Conservation (phyloP, 2,888 invertebrate genomes). For the Agrotis exclamationis region DNA sequence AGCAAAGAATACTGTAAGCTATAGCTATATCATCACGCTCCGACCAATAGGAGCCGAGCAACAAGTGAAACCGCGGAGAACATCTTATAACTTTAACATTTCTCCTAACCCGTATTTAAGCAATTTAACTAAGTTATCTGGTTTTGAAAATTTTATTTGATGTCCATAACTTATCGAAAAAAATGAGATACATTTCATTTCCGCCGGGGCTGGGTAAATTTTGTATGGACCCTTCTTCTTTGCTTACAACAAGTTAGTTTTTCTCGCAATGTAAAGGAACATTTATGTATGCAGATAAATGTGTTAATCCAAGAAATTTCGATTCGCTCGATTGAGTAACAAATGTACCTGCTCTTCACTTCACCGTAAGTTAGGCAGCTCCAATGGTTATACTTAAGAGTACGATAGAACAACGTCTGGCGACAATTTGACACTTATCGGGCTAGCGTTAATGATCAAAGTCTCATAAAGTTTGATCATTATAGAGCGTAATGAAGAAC, state of each 20-base stretch:
- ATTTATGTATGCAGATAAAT: neutral
- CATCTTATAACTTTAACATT: no score
- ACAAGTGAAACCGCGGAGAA: no score
- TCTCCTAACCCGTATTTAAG: no score
- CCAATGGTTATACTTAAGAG: neutral
- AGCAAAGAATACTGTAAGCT: no score
- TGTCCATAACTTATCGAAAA: no score
- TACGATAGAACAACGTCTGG: constrained; percentile 2
- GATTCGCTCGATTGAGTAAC: neutral
- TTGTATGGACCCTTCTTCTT: no score
- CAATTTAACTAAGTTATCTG: no score
- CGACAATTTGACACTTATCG: constrained; percentile 18
- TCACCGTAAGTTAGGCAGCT: neutral
- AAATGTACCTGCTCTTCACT: neutral
- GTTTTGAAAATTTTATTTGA: no score
- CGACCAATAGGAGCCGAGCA: no score
- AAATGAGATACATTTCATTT: no score
- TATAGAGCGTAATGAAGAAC: constrained; percentile 46
- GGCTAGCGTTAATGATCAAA: constrained; percentile 23
- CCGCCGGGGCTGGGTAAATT: no score
- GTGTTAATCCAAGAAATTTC: neutral
- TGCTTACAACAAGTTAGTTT: constrained; percentile 5
- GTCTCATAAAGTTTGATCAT: constrained; percentile 58
- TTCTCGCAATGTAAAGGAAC: neutral
- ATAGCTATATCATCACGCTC: no score